Evolutionary conservation across 1,140 invertebrate genomes (phyloP).

Genomic region (Linepithema humile): DNA sequence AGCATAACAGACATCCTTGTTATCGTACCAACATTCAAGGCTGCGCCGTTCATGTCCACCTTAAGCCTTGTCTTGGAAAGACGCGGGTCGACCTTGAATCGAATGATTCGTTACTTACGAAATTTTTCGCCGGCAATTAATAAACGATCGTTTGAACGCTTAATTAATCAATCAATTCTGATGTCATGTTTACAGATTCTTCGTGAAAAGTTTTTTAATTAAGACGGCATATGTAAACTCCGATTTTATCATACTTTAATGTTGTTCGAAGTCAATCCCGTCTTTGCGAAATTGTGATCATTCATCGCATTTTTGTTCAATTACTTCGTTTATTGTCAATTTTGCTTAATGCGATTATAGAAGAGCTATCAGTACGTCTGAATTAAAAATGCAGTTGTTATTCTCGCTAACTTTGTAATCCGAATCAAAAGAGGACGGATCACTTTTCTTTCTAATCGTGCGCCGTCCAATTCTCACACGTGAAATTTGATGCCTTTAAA

Average conservation of each 20-base stretch:
- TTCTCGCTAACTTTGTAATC: not conserved
- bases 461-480: constrained; percentile 2
- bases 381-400: not conserved
- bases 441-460: not conserved
- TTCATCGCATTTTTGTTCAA: too few species aligned
- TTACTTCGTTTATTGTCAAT: not conserved
- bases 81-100: constrained; percentile 5
- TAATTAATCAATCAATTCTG: not conserved
- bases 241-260: not conserved
- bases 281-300: too few species aligned
- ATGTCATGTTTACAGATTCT: not conserved
- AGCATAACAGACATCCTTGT: constrained; percentile 80
- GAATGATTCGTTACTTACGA: constrained; percentile 19
- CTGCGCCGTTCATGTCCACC: constrained; percentile 54
- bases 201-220: not conserved
- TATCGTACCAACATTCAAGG: constrained; percentile 75
- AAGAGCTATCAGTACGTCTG: not conserved
- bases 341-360: not conserved
- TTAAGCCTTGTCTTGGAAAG: not conserved
- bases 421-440: constrained; percentile 5
- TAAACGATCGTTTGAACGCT: not conserved
- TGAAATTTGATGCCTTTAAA: not conserved
- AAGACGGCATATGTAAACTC: not conserved
- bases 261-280: not conserved
- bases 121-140: constrained; percentile 16